phyloP scores from a whole-genome alignment of 2,888 invertebrate genomes.

The Phortica magna region DNA sequence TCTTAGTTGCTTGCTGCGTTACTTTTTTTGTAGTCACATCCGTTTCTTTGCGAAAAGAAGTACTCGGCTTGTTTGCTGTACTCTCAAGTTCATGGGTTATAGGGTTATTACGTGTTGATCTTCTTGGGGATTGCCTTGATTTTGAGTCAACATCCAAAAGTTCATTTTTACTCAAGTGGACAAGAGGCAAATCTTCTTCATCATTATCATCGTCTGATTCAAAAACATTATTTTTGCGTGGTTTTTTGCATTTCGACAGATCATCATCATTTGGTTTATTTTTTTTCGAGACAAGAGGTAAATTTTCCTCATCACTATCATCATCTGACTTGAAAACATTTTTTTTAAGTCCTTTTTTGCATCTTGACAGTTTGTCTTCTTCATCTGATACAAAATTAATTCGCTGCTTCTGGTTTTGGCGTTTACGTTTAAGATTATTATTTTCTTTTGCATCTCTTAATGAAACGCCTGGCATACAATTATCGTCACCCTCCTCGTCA shows the following conservation, averaged over 20 bases:
- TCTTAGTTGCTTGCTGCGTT: not conserved
- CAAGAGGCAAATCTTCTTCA: conserved; percentile 1
- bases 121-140: not conserved
- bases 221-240: not conserved
- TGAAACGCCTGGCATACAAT: conserved; percentile 19
- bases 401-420: conserved; percentile 20
- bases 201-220: not conserved
- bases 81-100: no score
- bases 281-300: not conserved
- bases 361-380: conserved; percentile 35
- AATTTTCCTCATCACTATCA: not conserved
- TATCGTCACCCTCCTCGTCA: conserved; percentile 22
- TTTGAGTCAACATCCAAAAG: not conserved
- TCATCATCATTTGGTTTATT: no score
- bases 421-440: conserved; percentile 22
- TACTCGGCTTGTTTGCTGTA: no score
- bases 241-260: conserved; percentile 18
- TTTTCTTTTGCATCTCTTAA: conserved; percentile 19
- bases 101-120: not conserved
- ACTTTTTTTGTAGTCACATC: not conserved
- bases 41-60: no score
- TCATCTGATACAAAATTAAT: conserved; percentile 31
- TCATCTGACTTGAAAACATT: not conserved
- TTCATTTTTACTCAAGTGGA: not conserved
- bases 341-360: not conserved